These are phyloP conservation scores for Phyllostomus discolor DNA, from an alignment of 2,113 vertebrate genomes.

Conservation along the genomic window DNA sequence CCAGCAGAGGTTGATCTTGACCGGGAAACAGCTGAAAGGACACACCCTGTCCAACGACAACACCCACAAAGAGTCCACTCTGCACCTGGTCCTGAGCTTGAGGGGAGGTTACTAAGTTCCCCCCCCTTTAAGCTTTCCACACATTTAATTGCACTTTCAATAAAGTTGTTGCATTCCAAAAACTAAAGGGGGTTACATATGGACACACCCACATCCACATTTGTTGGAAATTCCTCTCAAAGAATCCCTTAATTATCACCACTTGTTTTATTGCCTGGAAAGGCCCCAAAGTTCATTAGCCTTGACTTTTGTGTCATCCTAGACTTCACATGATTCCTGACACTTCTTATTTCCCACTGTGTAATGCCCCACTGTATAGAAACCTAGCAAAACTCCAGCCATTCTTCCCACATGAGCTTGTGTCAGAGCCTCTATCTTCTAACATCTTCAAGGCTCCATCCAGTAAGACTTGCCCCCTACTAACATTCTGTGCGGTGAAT, in stretches of 20 bases:
- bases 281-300: constrained; percentile 4
- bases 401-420: neutral
- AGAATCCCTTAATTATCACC: constrained; percentile 17
- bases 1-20: no score
- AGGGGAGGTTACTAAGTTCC: constrained; percentile 79
- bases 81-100: constrained; percentile 76
- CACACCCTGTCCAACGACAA: no score
- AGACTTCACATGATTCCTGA: neutral
- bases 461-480: neutral
- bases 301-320: neutral
- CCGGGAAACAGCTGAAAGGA: no score
- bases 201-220: neutral
- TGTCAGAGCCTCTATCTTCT: neutral
- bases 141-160: constrained; percentile 73
- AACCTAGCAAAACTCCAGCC: neutral
- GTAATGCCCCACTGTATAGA: no score
- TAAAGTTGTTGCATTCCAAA: constrained; percentile 84
- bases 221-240: constrained; percentile 7
- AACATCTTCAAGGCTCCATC: neutral
- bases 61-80: no score
- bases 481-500: neutral
- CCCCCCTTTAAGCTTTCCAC: constrained; percentile 76
- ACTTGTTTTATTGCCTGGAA: constrained; percentile 35
- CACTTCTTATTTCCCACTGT: neutral
- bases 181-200: no score